Conservation (phyloP, 2,888 invertebrate species). For the Ceraclea dissimilis region DNA sequence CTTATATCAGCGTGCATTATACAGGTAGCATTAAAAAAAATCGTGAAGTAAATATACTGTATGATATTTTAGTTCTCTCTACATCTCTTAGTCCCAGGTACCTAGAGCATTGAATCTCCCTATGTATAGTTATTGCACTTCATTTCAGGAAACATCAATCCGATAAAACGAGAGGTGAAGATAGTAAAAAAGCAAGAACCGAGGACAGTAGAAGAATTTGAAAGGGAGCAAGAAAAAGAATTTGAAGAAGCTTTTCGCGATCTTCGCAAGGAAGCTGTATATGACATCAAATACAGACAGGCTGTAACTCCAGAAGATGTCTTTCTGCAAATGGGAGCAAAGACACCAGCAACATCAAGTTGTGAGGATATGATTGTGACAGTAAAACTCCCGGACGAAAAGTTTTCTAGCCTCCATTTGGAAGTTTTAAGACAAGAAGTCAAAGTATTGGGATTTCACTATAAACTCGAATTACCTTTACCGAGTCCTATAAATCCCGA, state of each 20-base stretch:
- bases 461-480: conserved; percentile 64
- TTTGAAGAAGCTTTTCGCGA: conserved; percentile 49
- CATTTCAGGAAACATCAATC: too few relatives aligned
- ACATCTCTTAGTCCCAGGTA: too few relatives aligned
- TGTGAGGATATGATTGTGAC: conserved; percentile 83
- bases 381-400: conserved; percentile 69
- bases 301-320: conserved; percentile 79
- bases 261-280: conserved; percentile 60
- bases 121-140: too few relatives aligned
- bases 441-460: conserved; percentile 55
- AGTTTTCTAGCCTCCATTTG: conserved; percentile 65
- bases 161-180: not conserved
- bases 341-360: conserved; percentile 69
- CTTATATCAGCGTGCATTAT: too few relatives aligned
- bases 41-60: too few relatives aligned
- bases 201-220: conserved; percentile 42
- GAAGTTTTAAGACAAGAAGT: conserved; percentile 55
- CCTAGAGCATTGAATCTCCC: too few relatives aligned
- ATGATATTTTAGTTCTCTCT: too few relatives aligned
- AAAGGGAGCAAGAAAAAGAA: conserved; percentile 46
- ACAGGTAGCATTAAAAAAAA: too few relatives aligned
- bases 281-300: conserved; percentile 79
- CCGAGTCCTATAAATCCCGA: conserved; percentile 80
- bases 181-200: conserved; percentile 5
- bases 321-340: conserved; percentile 78